Evolutionary conservation across 2,888 invertebrate species (phyloP).

Genomic region (Aradus depressus): DNA sequence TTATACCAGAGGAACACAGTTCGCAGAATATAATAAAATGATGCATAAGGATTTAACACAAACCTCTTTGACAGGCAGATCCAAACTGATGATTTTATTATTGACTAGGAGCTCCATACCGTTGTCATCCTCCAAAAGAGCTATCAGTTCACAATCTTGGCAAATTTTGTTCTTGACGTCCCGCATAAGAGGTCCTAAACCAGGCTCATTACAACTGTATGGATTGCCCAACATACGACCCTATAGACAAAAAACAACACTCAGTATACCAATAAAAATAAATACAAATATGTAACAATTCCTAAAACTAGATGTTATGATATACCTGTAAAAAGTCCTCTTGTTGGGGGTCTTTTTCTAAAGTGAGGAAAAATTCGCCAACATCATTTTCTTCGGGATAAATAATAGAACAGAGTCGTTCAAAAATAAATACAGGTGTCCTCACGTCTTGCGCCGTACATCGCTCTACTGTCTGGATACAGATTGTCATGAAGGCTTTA

Average conservation of each 20-base stretch:
- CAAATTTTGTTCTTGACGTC: slow-evolving; percentile 99
- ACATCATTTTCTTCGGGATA: slow-evolving; percentile 95
- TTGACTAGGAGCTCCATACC: slow-evolving; percentile 96
- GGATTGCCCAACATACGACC: slow-evolving; percentile 97
- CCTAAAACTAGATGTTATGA: neutral
- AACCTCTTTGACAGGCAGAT: slow-evolving; percentile 89
- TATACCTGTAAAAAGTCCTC: slow-evolving; percentile 88
- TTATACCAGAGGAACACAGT: too few relatives aligned
- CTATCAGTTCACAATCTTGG: slow-evolving; percentile 96
- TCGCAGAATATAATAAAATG: neutral
- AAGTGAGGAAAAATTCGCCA: slow-evolving; percentile 88
- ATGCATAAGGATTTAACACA: slow-evolving; percentile 1
- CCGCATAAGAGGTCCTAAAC: slow-evolving; percentile 92
- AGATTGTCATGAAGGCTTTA: slow-evolving; percentile 92
- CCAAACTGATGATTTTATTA: slow-evolving; percentile 95
- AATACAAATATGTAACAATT: neutral
- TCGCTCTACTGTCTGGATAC: slow-evolving; percentile 89
- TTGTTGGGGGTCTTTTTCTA: slow-evolving; percentile 97
- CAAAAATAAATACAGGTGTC: slow-evolving; percentile 96
- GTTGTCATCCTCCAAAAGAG: slow-evolving; percentile 92
- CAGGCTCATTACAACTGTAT: slow-evolving; percentile 85
- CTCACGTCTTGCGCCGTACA: slow-evolving; percentile 83
- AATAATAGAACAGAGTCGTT: slow-evolving; percentile 91
- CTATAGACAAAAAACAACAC: slow-evolving; percentile 35
- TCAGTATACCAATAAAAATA: slow-evolving; percentile 1